Conservation (phyloP, 1,140 invertebrate genomes). For the Eupristina koningsbergeri region DNA sequence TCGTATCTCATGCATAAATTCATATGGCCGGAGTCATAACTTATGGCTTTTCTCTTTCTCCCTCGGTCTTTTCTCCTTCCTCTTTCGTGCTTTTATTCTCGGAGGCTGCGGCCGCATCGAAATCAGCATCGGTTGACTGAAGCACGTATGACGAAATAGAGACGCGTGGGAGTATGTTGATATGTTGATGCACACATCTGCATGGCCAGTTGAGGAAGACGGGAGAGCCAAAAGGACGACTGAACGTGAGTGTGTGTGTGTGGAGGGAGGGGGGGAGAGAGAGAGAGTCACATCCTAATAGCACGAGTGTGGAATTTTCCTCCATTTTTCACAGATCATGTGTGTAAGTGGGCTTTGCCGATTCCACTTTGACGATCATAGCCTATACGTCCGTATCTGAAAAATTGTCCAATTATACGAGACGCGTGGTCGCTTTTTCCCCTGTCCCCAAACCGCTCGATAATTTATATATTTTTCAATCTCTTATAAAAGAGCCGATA, state of each 20-base stretch:
- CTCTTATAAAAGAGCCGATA: constrained; percentile 13
- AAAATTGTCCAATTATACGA: constrained; percentile 56
- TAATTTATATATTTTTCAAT: constrained; percentile 49
- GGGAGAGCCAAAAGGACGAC: not conserved
- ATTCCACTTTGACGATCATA: constrained; percentile 61
- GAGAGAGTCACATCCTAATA: not conserved
- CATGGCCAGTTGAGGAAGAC: not conserved
- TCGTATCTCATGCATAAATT: constrained; percentile 73
- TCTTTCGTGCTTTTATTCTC: not conserved
- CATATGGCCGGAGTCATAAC: constrained; percentile 64
- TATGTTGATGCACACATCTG: not conserved
- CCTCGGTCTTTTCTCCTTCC: constrained; percentile 15
- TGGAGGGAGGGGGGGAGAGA: no score
- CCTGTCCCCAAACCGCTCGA: not conserved
- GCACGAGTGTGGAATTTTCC: constrained; percentile 55
- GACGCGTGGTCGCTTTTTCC: not conserved
- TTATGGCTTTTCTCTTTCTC: constrained; percentile 58
- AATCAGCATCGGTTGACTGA: constrained; percentile 67
- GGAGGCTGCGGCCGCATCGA: constrained; percentile 57
- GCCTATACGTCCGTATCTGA: constrained; percentile 50
- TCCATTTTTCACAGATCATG: constrained; percentile 54
- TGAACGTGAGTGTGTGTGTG: no score
- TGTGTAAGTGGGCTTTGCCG: constrained; percentile 35
- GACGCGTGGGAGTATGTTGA: not conserved
- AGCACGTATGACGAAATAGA: constrained; percentile 64